phyloP scores from a whole-genome alignment of 1,140 invertebrate species.

The Formica selysi region DNA sequence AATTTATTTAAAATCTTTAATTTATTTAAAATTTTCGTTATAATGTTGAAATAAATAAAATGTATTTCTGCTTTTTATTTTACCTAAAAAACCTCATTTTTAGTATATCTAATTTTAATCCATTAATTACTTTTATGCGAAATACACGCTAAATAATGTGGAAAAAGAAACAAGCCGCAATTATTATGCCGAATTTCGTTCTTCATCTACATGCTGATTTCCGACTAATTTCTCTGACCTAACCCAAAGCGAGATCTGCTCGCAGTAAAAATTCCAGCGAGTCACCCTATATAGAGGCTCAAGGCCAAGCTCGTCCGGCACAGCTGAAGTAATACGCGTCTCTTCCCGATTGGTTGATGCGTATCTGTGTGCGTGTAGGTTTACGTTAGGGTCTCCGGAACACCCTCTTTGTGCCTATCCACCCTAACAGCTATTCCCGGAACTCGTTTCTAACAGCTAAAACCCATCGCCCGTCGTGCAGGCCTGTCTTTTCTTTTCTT shows the following conservation, averaged over 20 bases:
- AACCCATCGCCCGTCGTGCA: constrained; percentile 37
- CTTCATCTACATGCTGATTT: neutral
- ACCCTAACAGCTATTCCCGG: constrained; percentile 29
- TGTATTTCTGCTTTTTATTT: neutral
- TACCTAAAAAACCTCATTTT: neutral
- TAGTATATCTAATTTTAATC: too few species aligned
- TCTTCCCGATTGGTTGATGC: constrained; percentile 47
- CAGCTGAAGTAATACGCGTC: constrained; percentile 43
- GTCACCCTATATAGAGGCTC: constrained; percentile 42
- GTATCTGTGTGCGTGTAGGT: constrained; percentile 18
- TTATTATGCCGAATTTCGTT: too few species aligned
- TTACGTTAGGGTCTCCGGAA: constrained; percentile 57
- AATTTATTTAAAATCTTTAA: too few species aligned
- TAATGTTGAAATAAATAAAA: neutral
- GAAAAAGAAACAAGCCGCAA: neutral
- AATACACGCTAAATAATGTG: neutral
- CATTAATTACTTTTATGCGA: neutral
- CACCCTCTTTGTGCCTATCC: constrained; percentile 35
- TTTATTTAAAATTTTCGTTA: neutral
- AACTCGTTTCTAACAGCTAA: constrained; percentile 57
- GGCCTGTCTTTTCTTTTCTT: constrained; percentile 34
- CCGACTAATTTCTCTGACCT: constrained; percentile 31
- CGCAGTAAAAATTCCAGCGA: constrained; percentile 35
- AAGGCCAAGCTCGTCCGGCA: constrained; percentile 60
- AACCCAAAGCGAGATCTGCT: constrained; percentile 31